Conservation (phyloP, 2,113 vertebrate genomes). For the Mus musculus region DNA sequence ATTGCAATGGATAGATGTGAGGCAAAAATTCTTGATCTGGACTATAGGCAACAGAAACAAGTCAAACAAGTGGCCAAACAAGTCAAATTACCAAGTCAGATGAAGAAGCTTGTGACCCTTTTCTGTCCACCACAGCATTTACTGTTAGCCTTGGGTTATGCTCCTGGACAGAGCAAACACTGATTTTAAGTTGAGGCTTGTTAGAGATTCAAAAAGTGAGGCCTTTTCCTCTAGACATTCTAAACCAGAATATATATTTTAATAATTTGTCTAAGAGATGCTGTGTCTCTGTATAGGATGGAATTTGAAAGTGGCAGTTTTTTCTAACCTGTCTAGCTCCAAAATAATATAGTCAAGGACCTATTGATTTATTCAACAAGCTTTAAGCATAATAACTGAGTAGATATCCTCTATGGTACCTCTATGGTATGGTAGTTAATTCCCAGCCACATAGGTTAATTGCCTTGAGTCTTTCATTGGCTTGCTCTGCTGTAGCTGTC, state of each 20-base stretch:
- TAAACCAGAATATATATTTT: constrained; percentile 22
- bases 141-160: background rate
- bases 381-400: too few relatives aligned
- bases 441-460: too few relatives aligned
- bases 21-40: background rate
- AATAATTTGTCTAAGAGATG: background rate
- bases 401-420: too few relatives aligned
- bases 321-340: too few relatives aligned
- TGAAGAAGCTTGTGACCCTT: background rate
- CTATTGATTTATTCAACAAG: too few relatives aligned
- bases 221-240: background rate
- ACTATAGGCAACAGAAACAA: background rate
- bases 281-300: background rate
- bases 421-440: too few relatives aligned
- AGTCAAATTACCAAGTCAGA: constrained; percentile 38
- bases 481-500: too few relatives aligned
- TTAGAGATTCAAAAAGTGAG: constrained; percentile 10
- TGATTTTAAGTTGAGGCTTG: background rate
- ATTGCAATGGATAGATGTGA: background rate
- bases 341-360: too few relatives aligned
- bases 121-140: background rate
- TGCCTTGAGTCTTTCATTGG: too few relatives aligned
- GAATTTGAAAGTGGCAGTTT: too few relatives aligned
- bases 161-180: background rate
- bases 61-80: background rate